These are phyloP conservation scores for Oceanites oceanicus DNA, from an alignment of 2,113 vertebrate species.

Conservation along the genomic window DNA sequence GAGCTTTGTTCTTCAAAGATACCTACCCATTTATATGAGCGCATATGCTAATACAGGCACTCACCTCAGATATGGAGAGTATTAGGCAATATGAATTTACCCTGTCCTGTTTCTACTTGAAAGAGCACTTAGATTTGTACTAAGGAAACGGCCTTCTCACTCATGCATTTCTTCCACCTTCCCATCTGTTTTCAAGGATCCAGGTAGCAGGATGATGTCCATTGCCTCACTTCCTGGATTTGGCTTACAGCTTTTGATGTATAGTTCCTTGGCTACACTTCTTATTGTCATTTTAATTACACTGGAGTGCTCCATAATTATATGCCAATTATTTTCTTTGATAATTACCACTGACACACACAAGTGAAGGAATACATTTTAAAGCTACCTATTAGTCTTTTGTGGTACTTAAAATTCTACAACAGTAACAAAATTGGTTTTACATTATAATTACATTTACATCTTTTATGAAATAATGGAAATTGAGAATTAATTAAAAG, in stretches of 20 bases:
- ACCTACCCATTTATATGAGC: neutral
- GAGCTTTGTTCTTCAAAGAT: neutral
- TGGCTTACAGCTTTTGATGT: neutral
- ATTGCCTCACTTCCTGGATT: neutral
- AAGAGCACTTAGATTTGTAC: neutral
- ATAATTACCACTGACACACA: neutral
- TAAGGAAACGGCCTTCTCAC: neutral
- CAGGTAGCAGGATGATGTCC: neutral
- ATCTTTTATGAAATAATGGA: neutral
- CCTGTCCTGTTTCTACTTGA: neutral
- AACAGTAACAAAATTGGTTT: neutral
- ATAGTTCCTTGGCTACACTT: neutral
- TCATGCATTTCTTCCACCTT: neutral
- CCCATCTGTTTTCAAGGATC: neutral
- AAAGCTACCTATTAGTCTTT: neutral
- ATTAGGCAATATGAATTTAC: neutral
- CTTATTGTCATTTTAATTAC: neutral
- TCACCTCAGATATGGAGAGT: neutral
- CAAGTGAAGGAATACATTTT: neutral
- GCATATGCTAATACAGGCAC: rapidly evolving
- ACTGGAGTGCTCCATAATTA: neutral
- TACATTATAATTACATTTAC: neutral
- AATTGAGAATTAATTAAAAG: neutral
- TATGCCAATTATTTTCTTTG: neutral
- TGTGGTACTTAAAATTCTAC: neutral